Conservation (phyloP, 2,113 vertebrate genomes). For the Electrona antarctica region DNA sequence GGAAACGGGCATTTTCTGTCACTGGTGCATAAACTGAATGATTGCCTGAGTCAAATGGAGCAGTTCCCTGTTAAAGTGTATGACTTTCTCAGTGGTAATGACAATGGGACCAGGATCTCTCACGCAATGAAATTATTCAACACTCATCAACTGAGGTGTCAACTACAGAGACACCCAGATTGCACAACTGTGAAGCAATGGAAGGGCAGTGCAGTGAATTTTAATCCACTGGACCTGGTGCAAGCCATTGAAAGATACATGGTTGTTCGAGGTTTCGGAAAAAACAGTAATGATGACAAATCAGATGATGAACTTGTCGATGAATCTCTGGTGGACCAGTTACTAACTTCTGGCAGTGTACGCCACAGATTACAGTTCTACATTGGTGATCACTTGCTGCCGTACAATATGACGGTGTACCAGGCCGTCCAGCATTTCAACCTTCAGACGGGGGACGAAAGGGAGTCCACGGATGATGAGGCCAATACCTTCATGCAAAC, state of each 20-base stretch:
- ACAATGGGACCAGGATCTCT: slow-evolving; percentile 98
- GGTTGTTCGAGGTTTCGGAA: slow-evolving; percentile 98
- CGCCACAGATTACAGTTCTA: slow-evolving; percentile 97
- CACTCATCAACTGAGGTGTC: slow-evolving; percentile 98
- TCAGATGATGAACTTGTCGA: slow-evolving; percentile 97
- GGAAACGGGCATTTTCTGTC: slow-evolving; percentile 90
- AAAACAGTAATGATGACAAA: slow-evolving; percentile 97
- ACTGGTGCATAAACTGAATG: slow-evolving; percentile 99
- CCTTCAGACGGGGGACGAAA: slow-evolving; percentile 94
- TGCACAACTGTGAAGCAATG: slow-evolving; percentile 98
- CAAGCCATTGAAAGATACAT: slow-evolving; percentile 98
- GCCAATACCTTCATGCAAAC: slow-evolving; percentile 96
- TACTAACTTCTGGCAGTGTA: slow-evolving; percentile 98
- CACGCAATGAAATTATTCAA: slow-evolving; percentile 99
- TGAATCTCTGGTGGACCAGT: slow-evolving; percentile 98
- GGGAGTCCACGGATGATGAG: slow-evolving; percentile 97
- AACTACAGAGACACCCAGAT: slow-evolving; percentile 97
- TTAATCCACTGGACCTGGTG: slow-evolving; percentile 95
- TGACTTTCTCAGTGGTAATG: slow-evolving; percentile 97
- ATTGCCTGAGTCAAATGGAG: slow-evolving; percentile 98
- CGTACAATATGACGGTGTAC: slow-evolving; percentile 99
- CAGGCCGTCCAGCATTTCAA: slow-evolving; percentile 98
- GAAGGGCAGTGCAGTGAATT: slow-evolving; percentile 98
- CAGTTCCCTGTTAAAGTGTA: slow-evolving; percentile 99
- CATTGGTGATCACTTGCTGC: slow-evolving; percentile 95